These are phyloP conservation scores for Meandrina meandrites DNA, from an alignment of 92 coral and sea anemone species.

Conservation along the genomic window DNA sequence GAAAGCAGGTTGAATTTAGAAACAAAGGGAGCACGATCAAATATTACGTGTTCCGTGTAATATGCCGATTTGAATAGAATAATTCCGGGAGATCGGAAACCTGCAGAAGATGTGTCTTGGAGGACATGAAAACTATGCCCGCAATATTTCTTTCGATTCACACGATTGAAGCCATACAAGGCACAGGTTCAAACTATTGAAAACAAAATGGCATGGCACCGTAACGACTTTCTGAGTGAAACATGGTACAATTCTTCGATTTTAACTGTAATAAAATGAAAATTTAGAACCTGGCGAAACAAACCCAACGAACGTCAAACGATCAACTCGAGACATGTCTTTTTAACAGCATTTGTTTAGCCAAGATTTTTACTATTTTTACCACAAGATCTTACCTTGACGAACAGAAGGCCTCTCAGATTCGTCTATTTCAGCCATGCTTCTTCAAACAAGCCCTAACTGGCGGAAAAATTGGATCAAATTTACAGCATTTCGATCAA, in stretches of 20 bases:
- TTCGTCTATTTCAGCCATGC: conserved; percentile 75
- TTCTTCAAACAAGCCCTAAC: conserved; percentile 33
- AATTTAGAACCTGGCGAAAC: neutral
- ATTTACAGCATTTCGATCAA: conserved; percentile 41
- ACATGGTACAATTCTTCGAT: neutral
- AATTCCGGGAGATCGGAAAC: conserved; percentile 3
- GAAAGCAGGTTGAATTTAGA: neutral
- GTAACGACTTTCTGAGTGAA: neutral
- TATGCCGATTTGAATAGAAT: neutral
- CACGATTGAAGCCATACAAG: neutral
- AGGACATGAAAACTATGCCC: neutral
- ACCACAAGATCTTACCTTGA: conserved; percentile 64
- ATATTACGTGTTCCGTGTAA: neutral
- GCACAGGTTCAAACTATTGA: neutral
- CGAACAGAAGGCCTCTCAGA: conserved; percentile 65
- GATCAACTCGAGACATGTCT: conserved; percentile 16
- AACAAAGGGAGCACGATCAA: conserved; percentile 17
- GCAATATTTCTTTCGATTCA: neutral
- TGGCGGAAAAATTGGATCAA: conserved; percentile 52
- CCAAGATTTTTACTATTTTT: neutral
- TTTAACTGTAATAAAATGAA: neutral
- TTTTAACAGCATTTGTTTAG: neutral
- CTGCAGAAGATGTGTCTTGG: neutral
- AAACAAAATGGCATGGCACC: neutral
- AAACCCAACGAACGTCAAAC: neutral